Percentiles rank a stretch among this genome's conserved stretches.
Conservation (phyloP, 2,797 vertebrate genomes). For the Sebastes minor region DNA sequence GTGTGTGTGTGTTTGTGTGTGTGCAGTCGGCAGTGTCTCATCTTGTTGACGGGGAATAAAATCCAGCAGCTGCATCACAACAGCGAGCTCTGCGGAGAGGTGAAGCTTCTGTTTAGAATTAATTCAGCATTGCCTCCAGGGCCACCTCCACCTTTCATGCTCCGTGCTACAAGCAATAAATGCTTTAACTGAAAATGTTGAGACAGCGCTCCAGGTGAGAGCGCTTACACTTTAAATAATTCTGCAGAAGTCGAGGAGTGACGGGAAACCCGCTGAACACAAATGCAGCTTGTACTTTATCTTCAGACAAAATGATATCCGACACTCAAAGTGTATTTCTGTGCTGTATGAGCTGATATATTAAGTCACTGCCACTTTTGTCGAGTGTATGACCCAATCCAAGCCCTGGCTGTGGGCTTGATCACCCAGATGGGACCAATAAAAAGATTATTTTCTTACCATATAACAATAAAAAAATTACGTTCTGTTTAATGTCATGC, state of each 20-base stretch:
- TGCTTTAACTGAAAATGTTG: background rate
- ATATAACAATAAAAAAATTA: background rate
- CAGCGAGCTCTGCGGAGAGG: background rate
- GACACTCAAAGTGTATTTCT: background rate
- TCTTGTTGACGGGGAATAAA: slow-evolving; percentile 21
- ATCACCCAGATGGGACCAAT: background rate
- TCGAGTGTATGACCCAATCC: background rate
- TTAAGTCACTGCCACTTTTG: background rate
- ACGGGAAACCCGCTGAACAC: background rate
- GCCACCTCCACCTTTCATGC: slow-evolving; percentile 12
- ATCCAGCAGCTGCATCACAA: slow-evolving; percentile 12
- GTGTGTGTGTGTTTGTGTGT: background rate
- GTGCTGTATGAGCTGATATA: background rate
- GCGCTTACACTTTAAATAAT: slow-evolving; percentile 1
- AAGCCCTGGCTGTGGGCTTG: background rate
- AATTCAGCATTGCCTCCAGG: background rate
- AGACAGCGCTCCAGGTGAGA: background rate
- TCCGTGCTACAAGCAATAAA: slow-evolving; percentile 9
- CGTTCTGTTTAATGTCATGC: background rate
- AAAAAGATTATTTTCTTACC: background rate
- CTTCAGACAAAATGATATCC: background rate
- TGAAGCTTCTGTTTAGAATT: slow-evolving; percentile 14
- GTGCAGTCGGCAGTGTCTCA: background rate
- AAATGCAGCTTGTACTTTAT: background rate
- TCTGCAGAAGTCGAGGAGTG: background rate